phyloP scores from a whole-genome alignment of 1,140 invertebrate species.

The Drosophila bocki region DNA sequence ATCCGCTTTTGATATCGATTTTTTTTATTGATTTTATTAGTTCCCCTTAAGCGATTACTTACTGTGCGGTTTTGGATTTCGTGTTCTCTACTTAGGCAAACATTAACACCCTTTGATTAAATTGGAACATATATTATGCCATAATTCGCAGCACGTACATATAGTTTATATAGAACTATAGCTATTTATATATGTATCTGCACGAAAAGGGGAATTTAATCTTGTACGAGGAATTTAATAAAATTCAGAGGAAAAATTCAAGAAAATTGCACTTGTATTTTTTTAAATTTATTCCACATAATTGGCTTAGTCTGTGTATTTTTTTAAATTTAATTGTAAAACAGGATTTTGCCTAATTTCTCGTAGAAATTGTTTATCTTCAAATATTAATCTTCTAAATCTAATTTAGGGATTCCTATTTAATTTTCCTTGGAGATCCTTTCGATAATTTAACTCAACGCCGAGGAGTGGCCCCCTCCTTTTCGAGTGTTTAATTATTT shows the following conservation, averaged over 20 bases:
- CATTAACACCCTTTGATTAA: slow-evolving; percentile 57
- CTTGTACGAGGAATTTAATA: not conserved
- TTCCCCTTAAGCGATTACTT: not conserved
- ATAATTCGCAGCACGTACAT: slow-evolving; percentile 16
- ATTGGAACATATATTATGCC: slow-evolving; percentile 11
- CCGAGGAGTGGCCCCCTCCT: slow-evolving; percentile 1
- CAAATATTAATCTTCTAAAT: not conserved
- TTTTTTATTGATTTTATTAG: not conserved
- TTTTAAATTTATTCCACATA: not conserved
- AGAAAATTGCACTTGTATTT: not conserved
- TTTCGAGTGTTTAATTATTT: slow-evolving; percentile 61
- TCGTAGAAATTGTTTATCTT: not conserved
- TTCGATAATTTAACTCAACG: slow-evolving; percentile 6
- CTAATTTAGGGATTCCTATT: not conserved
- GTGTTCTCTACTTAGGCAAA: slow-evolving; percentile 34
- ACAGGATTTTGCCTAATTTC: not conserved
- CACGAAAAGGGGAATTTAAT: slow-evolving; percentile 15
- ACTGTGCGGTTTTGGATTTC: slow-evolving; percentile 24
- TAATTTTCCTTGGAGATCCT: slow-evolving; percentile 12
- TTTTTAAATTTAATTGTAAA: not conserved
- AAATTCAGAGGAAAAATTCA: not conserved
- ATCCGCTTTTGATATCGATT: not conserved
- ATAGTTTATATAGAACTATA: not conserved
- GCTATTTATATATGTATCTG: not conserved
- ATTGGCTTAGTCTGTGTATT: not conserved